phyloP scores from a whole-genome alignment of 2,113 vertebrate genomes.

The Ceyx melanurus region DNA sequence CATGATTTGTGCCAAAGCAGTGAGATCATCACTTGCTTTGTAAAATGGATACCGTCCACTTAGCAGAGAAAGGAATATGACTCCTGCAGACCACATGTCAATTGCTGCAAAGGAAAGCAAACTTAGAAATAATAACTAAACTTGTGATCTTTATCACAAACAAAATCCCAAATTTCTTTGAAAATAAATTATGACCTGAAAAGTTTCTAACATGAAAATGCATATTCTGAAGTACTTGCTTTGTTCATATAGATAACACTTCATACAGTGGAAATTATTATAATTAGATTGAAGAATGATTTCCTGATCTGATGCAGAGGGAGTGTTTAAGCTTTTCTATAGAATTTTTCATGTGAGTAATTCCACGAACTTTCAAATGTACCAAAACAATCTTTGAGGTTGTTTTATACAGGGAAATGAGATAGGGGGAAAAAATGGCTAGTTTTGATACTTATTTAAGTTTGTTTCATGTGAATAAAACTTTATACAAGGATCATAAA shows the following conservation, averaged over 20 bases:
- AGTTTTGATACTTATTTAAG: background rate
- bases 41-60: conserved; percentile 97
- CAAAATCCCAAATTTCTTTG: background rate
- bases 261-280: background rate
- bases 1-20: conserved; percentile 96
- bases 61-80: conserved; percentile 93
- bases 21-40: conserved; percentile 95
- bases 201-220: background rate
- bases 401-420: background rate
- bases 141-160: background rate
- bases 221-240: background rate
- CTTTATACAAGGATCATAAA: background rate
- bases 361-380: background rate
- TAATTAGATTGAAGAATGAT: background rate
- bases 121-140: background rate
- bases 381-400: background rate
- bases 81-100: conserved; percentile 96
- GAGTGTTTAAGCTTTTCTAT: background rate
- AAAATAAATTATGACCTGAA: background rate
- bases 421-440: background rate
- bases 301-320: background rate
- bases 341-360: background rate
- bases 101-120: conserved; percentile 85
- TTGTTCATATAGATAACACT: background rate
- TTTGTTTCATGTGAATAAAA: background rate